A percentile compares a stretch with the other conserved stretches of the same genome.
phyloP scores from a whole-genome alignment of 2,113 vertebrate genomes.

The Gymnarchus niloticus region DNA sequence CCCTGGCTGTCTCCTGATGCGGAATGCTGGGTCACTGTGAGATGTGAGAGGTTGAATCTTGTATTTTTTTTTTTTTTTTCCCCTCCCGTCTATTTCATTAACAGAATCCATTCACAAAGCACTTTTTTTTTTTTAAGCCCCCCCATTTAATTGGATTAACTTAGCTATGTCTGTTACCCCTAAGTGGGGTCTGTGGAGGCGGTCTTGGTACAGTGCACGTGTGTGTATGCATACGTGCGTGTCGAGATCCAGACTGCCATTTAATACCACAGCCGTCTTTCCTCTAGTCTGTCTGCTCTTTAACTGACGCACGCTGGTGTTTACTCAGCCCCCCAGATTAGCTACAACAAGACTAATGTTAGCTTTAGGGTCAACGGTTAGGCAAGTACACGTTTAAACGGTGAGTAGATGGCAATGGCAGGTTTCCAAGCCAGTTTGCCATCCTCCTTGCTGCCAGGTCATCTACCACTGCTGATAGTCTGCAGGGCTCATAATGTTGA shows the following conservation, averaged over 20 bases:
- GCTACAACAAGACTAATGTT: background rate
- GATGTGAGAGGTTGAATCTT: conserved; percentile 19
- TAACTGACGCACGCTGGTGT: background rate
- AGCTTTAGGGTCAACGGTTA: background rate
- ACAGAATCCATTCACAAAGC: conserved; percentile 22
- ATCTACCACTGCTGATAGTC: background rate
- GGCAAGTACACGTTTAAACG: background rate
- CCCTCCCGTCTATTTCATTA: conserved; percentile 14
- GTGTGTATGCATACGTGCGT: background rate
- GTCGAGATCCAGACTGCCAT: background rate
- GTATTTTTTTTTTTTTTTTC: background rate
- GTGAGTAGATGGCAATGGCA: background rate
- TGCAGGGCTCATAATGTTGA: no score
- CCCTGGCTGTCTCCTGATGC: conserved; percentile 2
- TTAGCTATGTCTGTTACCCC: background rate
- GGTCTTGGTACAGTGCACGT: background rate
- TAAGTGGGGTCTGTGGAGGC: background rate
- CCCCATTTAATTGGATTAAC: conserved; percentile 11
- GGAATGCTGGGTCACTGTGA: conserved; percentile 19
- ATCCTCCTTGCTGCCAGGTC: background rate
- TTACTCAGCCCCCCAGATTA: background rate
- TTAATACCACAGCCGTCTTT: background rate
- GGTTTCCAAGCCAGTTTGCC: background rate
- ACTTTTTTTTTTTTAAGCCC: background rate
- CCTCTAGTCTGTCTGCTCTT: background rate